Percentiles rank a stretch among this genome's conserved stretches.
Conservation (phyloP, 2,888 invertebrate genomes). For the Stictocephala bisonia region DNA sequence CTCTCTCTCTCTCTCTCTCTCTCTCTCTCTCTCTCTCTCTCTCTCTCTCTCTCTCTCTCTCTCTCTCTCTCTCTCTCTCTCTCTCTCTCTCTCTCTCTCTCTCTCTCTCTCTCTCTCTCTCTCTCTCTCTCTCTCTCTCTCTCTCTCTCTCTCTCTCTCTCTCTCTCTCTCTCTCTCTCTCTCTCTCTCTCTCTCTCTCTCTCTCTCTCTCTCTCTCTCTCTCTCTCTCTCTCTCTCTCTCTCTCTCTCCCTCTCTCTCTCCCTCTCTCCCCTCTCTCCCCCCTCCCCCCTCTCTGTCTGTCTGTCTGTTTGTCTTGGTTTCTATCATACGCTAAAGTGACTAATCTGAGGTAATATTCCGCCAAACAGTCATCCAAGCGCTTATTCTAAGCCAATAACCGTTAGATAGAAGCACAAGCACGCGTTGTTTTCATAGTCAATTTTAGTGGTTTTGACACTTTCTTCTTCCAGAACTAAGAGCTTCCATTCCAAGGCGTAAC, state of each 20-base stretch:
- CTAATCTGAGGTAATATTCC: too few species aligned
- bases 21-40: slow-evolving; percentile 38
- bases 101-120: slow-evolving; percentile 32
- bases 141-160: slow-evolving; percentile 32
- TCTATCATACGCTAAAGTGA: too few species aligned
- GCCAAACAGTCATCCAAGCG: too few species aligned
- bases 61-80: slow-evolving; percentile 34
- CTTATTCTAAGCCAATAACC: too few species aligned
- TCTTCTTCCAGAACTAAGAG: neutral
- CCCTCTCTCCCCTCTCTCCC: slow-evolving; percentile 27
- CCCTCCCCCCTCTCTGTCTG: neutral
- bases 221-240: slow-evolving; percentile 30
- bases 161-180: slow-evolving; percentile 36
- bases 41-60: slow-evolving; percentile 32
- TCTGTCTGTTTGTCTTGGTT: too few species aligned
- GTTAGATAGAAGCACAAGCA: too few species aligned
- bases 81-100: slow-evolving; percentile 36
- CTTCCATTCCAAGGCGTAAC: neutral
- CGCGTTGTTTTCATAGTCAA: too few species aligned
- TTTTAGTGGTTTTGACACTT: neutral
- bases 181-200: slow-evolving; percentile 32
- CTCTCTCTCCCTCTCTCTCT: slow-evolving; percentile 28
- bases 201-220: slow-evolving; percentile 30
- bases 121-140: slow-evolving; percentile 30
- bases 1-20: slow-evolving; percentile 36